These are phyloP conservation scores for Lithophane ornitopus DNA, from an alignment of 2,888 invertebrate genomes.

Conservation along the genomic window DNA sequence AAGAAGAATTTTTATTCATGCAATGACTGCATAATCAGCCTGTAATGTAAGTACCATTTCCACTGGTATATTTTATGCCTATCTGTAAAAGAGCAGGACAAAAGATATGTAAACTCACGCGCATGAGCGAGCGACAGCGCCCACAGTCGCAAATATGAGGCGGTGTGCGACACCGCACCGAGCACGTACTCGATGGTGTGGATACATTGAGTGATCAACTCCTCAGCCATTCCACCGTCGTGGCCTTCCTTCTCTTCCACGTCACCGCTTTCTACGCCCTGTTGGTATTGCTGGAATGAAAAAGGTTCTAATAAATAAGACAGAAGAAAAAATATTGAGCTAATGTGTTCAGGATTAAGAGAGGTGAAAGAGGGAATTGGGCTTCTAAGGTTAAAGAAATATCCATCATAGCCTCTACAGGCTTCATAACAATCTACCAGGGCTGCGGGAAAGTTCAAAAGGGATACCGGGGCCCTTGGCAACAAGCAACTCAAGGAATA, in stretches of 20 bases:
- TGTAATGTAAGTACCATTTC: no score
- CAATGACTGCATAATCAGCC: no score
- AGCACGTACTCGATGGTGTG: conserved; percentile 97
- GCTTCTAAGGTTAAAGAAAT: not conserved
- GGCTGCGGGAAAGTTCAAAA: no score
- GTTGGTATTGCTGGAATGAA: conserved; percentile 76
- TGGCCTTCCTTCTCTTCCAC: conserved; percentile 73
- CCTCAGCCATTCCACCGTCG: conserved; percentile 92
- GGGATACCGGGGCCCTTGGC: no score
- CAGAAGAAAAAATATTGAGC: not conserved
- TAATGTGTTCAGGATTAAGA: not conserved
- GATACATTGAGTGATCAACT: conserved; percentile 96
- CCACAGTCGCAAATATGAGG: conserved; percentile 97
- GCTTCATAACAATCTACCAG: no score
- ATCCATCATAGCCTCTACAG: not conserved
- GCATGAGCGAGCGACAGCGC: conserved; percentile 97
- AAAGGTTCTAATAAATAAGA: not conserved
- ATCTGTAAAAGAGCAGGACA: not conserved
- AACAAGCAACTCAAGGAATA: no score
- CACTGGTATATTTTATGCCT: no score
- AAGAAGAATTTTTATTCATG: no score
- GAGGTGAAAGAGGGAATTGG: no score
- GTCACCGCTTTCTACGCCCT: conserved; percentile 82
- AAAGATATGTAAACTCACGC: conserved; percentile 90
- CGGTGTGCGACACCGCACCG: conserved; percentile 97